Conservation (phyloP, 2,797 vertebrate genomes). For the Halcyon badia region DNA sequence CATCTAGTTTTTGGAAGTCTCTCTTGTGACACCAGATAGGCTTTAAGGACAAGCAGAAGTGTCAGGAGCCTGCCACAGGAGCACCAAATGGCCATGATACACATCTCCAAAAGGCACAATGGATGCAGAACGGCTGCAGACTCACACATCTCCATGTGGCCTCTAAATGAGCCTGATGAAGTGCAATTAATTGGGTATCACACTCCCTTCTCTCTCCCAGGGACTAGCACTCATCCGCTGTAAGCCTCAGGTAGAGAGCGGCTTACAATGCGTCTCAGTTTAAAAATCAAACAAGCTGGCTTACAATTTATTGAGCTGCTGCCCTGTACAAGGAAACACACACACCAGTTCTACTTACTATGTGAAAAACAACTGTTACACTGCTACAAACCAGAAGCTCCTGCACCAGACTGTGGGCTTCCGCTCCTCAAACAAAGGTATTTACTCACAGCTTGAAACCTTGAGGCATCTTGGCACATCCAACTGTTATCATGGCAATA, state of each 20-base stretch:
- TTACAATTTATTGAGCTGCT: not conserved
- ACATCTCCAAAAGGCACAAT: not conserved
- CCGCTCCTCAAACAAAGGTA: conserved; percentile 37
- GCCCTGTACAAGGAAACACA: not conserved
- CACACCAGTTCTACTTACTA: not conserved
- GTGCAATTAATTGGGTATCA: not conserved
- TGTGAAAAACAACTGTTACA: not conserved
- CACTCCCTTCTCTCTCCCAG: not conserved
- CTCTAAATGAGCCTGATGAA: not conserved
- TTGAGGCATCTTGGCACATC: conserved; percentile 67
- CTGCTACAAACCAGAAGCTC: not conserved
- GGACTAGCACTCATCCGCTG: not conserved
- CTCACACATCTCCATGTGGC: not conserved
- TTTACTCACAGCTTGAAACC: conserved; percentile 64
- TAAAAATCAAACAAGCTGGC: not conserved
- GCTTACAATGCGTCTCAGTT: not conserved
- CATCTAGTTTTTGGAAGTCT: accelerated
- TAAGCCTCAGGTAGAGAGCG: not conserved
- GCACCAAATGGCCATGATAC: not conserved
- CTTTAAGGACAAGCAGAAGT: not conserved
- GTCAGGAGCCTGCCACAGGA: not conserved
- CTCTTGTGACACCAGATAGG: not conserved
- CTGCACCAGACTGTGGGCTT: not conserved
- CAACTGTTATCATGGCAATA: conserved; percentile 39
- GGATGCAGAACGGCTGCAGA: not conserved